Evolutionary conservation across 1,140 invertebrate species (phyloP).

Genomic region (Lepidurus apus): DNA sequence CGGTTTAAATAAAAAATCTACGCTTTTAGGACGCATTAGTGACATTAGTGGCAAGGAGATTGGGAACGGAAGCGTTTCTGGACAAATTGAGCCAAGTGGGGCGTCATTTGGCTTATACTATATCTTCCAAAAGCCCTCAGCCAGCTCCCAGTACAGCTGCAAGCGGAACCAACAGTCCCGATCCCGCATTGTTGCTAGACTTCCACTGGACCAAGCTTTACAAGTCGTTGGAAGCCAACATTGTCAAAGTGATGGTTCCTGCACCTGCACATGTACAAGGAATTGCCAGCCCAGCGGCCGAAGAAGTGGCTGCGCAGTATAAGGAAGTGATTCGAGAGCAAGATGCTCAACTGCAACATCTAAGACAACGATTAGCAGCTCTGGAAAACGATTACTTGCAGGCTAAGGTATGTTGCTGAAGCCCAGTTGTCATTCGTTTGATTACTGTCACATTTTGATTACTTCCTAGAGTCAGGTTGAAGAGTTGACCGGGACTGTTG

Average conservation of each 20-base stretch:
- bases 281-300: slow-evolving; percentile 20
- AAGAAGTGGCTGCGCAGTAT: slow-evolving; percentile 63
- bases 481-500: slow-evolving; percentile 63
- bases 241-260: slow-evolving; percentile 28
- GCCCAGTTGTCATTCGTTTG: not conserved
- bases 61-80: slow-evolving; percentile 84
- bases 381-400: slow-evolving; percentile 39
- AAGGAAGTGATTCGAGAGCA: slow-evolving; percentile 85
- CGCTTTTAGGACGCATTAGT: slow-evolving; percentile 64
- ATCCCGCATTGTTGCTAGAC: not conserved
- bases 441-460: slow-evolving; percentile 28
- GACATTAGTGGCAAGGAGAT: slow-evolving; percentile 81
- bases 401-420: slow-evolving; percentile 26
- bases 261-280: slow-evolving; percentile 6
- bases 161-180: not conserved
- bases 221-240: slow-evolving; percentile 43
- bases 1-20: not conserved
- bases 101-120: slow-evolving; percentile 83
- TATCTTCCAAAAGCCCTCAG: slow-evolving; percentile 89
- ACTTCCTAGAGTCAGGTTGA: slow-evolving; percentile 55
- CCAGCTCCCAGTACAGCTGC: slow-evolving; percentile 55
- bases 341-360: slow-evolving; percentile 63
- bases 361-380: slow-evolving; percentile 48
- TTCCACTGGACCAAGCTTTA: slow-evolving; percentile 34
- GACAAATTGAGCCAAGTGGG: slow-evolving; percentile 80